Conservation (phyloP, 1,140 invertebrate genomes). For the Zaprionus taronus region DNA sequence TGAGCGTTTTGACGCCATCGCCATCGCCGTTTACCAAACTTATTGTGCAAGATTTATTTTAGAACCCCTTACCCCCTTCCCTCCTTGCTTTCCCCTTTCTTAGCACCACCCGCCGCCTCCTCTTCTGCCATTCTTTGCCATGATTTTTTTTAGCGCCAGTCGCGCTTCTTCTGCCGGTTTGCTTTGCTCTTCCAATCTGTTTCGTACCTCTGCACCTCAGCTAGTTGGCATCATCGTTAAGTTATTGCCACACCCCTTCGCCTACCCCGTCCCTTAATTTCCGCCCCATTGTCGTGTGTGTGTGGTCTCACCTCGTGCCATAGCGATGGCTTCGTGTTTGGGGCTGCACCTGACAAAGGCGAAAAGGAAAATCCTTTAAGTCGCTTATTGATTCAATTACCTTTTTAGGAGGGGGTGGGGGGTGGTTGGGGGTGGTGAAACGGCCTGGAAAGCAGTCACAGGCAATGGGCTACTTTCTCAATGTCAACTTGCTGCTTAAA, state of each 20-base stretch:
- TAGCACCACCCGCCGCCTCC: not conserved
- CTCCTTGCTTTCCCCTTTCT: not conserved
- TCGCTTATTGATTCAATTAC: conserved; percentile 10
- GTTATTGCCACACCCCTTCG: conserved; percentile 60
- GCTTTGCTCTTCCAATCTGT: conserved; percentile 30
- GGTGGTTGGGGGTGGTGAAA: not conserved
- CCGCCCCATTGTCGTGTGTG: conserved; percentile 1
- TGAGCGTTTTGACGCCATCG: conserved; percentile 63
- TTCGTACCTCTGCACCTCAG: conserved; percentile 22
- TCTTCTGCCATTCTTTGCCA: too few species aligned
- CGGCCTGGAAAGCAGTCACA: not conserved
- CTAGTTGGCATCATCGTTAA: conserved; percentile 76
- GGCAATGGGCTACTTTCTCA: not conserved
- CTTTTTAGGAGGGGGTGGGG: not conserved
- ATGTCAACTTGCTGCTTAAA: not conserved
- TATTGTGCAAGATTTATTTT: conserved; percentile 78
- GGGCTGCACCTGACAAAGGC: not conserved
- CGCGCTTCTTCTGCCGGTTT: not conserved
- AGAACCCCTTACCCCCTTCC: conserved; percentile 4
- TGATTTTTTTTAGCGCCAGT: not conserved
- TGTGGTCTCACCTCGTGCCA: not conserved
- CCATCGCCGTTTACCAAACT: conserved; percentile 52
- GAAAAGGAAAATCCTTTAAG: conserved; percentile 8
- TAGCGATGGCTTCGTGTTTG: conserved; percentile 8
- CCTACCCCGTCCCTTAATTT: not conserved